Evolutionary conservation across 1,140 invertebrate genomes (phyloP).

Genomic region (Heliconius himera): DNA sequence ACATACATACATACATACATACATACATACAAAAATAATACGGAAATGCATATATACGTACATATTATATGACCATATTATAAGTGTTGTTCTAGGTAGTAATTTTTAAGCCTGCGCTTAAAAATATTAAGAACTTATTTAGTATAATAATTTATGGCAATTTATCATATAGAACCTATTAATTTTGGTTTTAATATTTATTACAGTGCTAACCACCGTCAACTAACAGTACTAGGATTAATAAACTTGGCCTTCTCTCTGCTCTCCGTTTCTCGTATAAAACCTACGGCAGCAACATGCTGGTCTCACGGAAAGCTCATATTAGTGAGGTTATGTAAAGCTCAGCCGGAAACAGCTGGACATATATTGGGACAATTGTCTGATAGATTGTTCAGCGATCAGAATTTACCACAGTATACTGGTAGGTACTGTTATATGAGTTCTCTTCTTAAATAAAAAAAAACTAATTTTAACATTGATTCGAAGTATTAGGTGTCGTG

Average conservation of each 20-base stretch:
- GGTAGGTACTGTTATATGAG: constrained; percentile 40
- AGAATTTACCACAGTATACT: constrained; percentile 51
- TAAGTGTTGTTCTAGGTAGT: too few species aligned
- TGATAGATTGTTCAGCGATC: constrained; percentile 49
- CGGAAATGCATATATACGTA: too few species aligned
- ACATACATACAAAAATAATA: too few species aligned
- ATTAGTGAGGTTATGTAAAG: constrained; percentile 57
- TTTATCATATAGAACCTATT: background rate
- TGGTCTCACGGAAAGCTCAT: constrained; percentile 64
- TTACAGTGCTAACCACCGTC: constrained; percentile 58
- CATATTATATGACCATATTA: too few species aligned
- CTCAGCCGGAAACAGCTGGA: constrained; percentile 54
- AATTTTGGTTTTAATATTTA: background rate
- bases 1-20: too few species aligned
- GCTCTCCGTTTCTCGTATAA: constrained; percentile 46
- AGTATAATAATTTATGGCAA: too few species aligned
- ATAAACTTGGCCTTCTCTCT: constrained; percentile 62
- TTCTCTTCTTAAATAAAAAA: too few species aligned
- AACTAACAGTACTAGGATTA: constrained; percentile 60
- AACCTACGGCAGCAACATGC: constrained; percentile 46
- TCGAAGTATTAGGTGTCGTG: background rate
- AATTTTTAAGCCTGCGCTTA: too few species aligned
- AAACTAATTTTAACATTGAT: background rate
- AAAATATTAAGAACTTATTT: too few species aligned
- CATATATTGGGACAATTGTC: constrained; percentile 56